phyloP scores from a whole-genome alignment of 2,888 invertebrate species.

The Coremacera marginata region DNA sequence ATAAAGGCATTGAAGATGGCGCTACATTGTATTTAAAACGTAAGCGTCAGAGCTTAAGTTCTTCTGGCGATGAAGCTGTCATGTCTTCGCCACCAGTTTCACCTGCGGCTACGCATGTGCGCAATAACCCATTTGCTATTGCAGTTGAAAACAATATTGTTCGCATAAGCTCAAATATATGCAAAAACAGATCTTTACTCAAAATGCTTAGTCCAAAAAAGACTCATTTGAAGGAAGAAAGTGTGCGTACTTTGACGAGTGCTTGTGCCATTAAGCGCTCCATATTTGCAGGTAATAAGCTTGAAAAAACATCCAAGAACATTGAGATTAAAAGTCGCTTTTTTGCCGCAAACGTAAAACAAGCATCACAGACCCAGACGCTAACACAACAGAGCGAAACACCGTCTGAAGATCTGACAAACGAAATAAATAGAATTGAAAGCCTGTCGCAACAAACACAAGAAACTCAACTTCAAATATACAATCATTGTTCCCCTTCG shows the following conservation, averaged over 20 bases:
- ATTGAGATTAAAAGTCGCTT: constrained; percentile 74
- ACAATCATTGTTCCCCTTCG: constrained; percentile 46
- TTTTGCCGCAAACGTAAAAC: constrained; percentile 66
- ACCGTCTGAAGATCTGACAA: constrained; percentile 43
- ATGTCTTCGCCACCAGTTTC: constrained; percentile 34
- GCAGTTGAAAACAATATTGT: constrained; percentile 38
- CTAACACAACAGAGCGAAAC: not conserved
- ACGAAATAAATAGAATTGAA: constrained; percentile 53
- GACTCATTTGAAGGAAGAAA: constrained; percentile 34
- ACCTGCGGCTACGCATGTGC: constrained; percentile 55
- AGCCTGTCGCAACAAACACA: constrained; percentile 41
- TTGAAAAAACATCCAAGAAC: constrained; percentile 62
- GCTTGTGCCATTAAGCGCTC: constrained; percentile 46
- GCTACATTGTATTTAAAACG: constrained; percentile 44
- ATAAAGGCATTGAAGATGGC: constrained; percentile 41
- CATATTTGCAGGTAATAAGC: constrained; percentile 14
- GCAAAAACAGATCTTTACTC: constrained; percentile 58
- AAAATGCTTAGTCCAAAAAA: constrained; percentile 59
- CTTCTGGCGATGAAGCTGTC: constrained; percentile 35
- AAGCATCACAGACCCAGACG: constrained; percentile 26
- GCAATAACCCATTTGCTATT: constrained; percentile 65
- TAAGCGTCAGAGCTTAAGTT: constrained; percentile 46
- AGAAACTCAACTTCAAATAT: constrained; percentile 44
- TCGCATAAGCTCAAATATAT: constrained; percentile 48
- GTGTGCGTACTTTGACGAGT: constrained; percentile 14